Conservation (phyloP, 2,113 vertebrate species). For the Cichladusa arquata region DNA sequence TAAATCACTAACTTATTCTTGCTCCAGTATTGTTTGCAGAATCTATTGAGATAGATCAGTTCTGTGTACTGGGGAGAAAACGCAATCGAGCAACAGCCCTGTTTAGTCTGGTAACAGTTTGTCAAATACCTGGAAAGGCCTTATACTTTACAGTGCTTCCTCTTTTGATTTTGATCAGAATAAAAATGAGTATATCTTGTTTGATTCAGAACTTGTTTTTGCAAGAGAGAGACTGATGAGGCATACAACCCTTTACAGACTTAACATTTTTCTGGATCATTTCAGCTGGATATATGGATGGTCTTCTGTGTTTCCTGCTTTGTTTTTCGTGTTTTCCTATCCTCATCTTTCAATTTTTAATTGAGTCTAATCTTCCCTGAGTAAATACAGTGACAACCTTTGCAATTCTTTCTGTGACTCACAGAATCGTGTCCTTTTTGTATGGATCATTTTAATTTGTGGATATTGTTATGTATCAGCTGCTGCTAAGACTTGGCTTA, state of each 20-base stretch:
- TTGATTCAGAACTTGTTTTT: not conserved
- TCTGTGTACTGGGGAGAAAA: not conserved
- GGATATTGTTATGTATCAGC: not conserved
- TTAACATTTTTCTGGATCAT: not conserved
- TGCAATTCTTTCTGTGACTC: not conserved
- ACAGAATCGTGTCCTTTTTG: not conserved
- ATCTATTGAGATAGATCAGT: not conserved
- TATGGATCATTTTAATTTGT: not conserved
- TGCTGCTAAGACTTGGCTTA: not conserved
- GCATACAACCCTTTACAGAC: not conserved
- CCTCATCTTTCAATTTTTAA: not conserved
- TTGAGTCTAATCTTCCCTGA: fast-evolving
- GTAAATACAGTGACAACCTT: not conserved
- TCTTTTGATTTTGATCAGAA: not conserved
- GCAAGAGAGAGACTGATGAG: not conserved
- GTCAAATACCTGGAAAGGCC: not conserved
- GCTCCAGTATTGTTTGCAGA: slow-evolving; percentile 32
- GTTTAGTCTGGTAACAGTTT: not conserved
- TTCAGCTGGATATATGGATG: not conserved
- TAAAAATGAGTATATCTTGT: not conserved
- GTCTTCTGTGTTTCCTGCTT: not conserved
- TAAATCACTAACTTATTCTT: slow-evolving; percentile 53
- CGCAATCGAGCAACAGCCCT: not conserved
- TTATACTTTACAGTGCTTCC: not conserved
- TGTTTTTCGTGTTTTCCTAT: not conserved